Evolutionary conservation across 1,140 invertebrate species (phyloP).

Genomic region (Oscheius sp.): DNA sequence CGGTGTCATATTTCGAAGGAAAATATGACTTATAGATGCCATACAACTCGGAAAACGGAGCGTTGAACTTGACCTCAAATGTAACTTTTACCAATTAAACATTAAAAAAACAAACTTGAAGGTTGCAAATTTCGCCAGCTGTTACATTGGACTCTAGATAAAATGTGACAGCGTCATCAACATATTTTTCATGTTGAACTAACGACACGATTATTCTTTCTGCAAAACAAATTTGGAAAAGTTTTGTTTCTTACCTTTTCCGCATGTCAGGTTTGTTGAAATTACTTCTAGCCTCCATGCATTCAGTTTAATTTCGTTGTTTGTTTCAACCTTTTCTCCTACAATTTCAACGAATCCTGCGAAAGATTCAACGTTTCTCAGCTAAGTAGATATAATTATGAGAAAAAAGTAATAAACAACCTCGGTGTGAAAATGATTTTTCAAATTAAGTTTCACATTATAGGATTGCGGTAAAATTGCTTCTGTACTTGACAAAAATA

Average conservation of each 20-base stretch:
- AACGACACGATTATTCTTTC: not conserved
- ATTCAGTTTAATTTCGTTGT: not conserved
- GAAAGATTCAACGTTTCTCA: not conserved
- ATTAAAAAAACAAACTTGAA: not conserved
- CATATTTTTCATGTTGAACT: not conserved
- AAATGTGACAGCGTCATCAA: not conserved
- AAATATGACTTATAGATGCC: slow-evolving; percentile 1
- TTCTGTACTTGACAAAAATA: no score
- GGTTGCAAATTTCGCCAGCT: not conserved
- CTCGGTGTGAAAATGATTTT: not conserved
- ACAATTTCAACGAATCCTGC: not conserved
- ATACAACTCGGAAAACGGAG: not conserved
- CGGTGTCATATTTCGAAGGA: not conserved
- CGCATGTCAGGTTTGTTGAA: not conserved
- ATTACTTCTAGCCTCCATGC: not conserved
- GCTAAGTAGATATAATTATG: not conserved
- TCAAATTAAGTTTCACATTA: not conserved
- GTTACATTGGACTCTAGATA: not conserved
- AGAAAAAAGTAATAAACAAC: not conserved
- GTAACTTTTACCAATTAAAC: not conserved
- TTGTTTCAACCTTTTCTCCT: not conserved
- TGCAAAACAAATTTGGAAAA: slow-evolving; percentile 1
- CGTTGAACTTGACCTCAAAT: not conserved
- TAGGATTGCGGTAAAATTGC: no score
- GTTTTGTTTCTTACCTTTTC: not conserved